phyloP scores from a whole-genome alignment of 2,888 invertebrate genomes.

The Carcina quercana region DNA sequence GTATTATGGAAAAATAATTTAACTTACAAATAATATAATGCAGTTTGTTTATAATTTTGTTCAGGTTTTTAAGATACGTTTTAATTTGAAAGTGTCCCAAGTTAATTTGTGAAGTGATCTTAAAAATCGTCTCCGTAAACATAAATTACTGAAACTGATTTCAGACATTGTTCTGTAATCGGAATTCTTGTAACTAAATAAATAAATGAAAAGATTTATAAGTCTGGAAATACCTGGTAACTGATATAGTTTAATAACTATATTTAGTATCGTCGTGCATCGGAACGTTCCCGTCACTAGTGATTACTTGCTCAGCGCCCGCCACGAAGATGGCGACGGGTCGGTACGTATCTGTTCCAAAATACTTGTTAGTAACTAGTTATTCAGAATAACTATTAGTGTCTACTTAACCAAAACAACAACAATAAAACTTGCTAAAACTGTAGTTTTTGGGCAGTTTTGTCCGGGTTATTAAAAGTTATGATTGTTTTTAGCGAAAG shows the following conservation, averaged over 20 bases:
- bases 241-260: not conserved
- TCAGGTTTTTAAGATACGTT: no score
- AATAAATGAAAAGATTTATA: no score
- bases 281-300: not conserved
- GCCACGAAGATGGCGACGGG: conserved; percentile 6
- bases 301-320: not conserved
- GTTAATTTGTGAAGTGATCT: no score
- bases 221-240: not conserved
- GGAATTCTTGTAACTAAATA: no score
- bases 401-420: conserved; percentile 1
- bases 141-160: no score
- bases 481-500: conserved; percentile 6
- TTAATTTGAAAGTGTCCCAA: no score
- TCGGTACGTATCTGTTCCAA: conserved; percentile 12
- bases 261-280: not conserved
- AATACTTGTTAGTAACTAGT: conserved; percentile 7
- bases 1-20: no score
- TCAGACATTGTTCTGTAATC: no score
- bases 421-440: conserved; percentile 1
- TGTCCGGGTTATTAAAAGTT: not conserved
- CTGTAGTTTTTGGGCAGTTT: not conserved
- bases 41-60: no score
- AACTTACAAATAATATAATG: no score
- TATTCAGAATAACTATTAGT: not conserved
- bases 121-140: no score